Evolutionary conservation across 1,140 invertebrate species (phyloP), one percentile per base, ranked within the genome.

Genomic region (Batillaria attramentaria): DNA sequence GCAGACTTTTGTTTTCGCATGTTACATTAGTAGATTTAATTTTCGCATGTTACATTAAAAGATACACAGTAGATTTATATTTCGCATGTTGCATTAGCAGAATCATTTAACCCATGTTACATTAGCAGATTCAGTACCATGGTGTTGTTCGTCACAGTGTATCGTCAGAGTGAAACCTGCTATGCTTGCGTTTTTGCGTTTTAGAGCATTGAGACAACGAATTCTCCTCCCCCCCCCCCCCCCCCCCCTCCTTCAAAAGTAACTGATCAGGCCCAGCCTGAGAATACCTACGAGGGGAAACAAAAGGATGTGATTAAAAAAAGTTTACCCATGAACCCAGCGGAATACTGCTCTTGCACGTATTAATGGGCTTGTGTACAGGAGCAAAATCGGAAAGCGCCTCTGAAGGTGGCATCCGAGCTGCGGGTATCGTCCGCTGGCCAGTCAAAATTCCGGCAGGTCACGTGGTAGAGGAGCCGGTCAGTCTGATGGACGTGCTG

Each of bases 341-440:
- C 24, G 46, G 24, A 50, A 50, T 13, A 13, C 24, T 24, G 46
- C 46, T 50, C 24, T 50, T 10, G 46, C 24, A 50, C 46, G 10
- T 13, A 13, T 10, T 50, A 13, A 13, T 24, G 24, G 46, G 10
- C 24, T 50, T 24, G 66, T 39, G 79, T 82, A 31, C 41, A 91
- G 92, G 92, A 33, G 90, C 91, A 0, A 92, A 92, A 83, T 82
- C 79, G 1, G 90, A 91, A 60, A 88, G 88, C 35, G 87, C 88
- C 1, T 85, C 90, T 35, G 92, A 92, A 81, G 92, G 92, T 13
- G 92, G 91, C 24, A 91, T 92, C 62, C 84, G 92, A 33, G 91
- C 92, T 20, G 91, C 92, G 10, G 85, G 85, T 24, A 79, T 91
- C 24, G 81, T 90, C 31, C 83, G 84, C 16, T 92, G 89, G 87